Conservation (phyloP, 2,113 vertebrate species). For the Nesoenas mayeri region DNA sequence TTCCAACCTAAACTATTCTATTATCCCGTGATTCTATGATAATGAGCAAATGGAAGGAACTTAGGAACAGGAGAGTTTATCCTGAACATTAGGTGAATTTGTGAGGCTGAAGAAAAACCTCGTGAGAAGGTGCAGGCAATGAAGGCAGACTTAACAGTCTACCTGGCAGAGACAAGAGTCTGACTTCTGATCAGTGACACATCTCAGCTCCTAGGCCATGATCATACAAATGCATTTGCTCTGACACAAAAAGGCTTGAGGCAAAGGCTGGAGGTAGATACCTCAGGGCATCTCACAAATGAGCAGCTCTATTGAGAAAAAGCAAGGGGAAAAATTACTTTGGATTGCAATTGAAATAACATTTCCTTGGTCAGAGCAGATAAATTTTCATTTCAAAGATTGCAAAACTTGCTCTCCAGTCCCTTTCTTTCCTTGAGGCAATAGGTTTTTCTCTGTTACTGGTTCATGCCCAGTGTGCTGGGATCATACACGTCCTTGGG, state of each 20-base stretch:
- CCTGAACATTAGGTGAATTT: neutral
- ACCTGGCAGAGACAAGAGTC: neutral
- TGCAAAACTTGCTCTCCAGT: neutral
- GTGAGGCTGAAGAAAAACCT: neutral
- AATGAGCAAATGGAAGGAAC: neutral
- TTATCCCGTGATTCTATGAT: neutral
- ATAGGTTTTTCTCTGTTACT: neutral
- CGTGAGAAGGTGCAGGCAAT: neutral
- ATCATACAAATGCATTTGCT: neutral
- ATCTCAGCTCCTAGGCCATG: neutral
- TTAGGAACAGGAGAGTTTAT: neutral
- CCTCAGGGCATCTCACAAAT: neutral
- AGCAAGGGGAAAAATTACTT: neutral
- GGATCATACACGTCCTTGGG: accelerated
- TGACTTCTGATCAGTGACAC: neutral
- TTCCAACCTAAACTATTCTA: too few species aligned
- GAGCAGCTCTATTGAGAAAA: neutral
- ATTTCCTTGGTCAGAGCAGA: neutral
- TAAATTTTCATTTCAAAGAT: constrained; percentile 35
- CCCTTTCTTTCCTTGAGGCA: neutral
- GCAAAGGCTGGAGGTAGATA: neutral
- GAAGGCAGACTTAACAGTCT: neutral
- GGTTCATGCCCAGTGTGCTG: neutral
- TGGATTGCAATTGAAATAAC: neutral
- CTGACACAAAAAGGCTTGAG: neutral